Conservation (phyloP, 2,113 vertebrate species). For the Thymallus thymallus region DNA sequence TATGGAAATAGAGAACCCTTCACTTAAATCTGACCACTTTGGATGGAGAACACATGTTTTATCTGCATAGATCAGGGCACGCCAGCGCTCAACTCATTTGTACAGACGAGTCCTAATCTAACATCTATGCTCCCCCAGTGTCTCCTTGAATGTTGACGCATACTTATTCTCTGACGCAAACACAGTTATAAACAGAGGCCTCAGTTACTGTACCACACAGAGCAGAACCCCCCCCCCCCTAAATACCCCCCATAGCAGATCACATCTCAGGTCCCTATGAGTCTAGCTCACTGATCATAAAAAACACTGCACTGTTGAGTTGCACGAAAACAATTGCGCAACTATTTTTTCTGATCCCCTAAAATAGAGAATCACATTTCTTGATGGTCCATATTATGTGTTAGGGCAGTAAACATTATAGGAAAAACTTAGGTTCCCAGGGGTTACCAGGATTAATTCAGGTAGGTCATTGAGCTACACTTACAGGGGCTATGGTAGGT, state of each 20-base stretch:
- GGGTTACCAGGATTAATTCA: too few species aligned
- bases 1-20: neutral
- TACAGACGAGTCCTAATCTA: neutral
- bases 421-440: too few species aligned
- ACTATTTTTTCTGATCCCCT: too few species aligned
- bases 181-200: slow-evolving; percentile 3
- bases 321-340: too few species aligned
- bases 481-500: too few species aligned
- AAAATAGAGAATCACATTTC: too few species aligned
- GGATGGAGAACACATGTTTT: neutral
- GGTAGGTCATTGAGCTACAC: too few species aligned
- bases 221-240: too few species aligned
- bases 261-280: neutral
- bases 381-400: too few species aligned
- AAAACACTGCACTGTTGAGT: too few species aligned
- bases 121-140: neutral
- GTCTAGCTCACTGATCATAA: neutral
- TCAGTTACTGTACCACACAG: neutral
- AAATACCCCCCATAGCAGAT: neutral
- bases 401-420: too few species aligned
- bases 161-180: slow-evolving; percentile 2
- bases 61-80: neutral
- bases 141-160: slow-evolving; percentile 6
- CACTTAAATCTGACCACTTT: neutral
- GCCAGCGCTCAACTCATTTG: neutral